A percentile compares a stretch with the other conserved stretches of the same genome.
Conservation (phyloP, 2,113 vertebrate species). For the Hydropotes inermis region DNA sequence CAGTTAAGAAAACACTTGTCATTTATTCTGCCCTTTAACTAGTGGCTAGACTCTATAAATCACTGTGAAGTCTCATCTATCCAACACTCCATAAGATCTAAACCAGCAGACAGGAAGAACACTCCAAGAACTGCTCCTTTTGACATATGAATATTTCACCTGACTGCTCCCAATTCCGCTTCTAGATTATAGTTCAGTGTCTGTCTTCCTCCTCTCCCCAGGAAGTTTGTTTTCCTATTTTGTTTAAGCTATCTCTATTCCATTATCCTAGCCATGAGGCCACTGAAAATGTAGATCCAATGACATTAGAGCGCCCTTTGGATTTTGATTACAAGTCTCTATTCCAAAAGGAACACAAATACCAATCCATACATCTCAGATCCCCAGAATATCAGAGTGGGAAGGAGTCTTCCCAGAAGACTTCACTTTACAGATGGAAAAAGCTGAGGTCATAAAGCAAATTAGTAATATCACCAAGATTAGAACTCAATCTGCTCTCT, state of each 20-base stretch:
- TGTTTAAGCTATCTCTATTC: not conserved
- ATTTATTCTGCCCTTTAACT: not conserved
- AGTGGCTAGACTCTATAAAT: not conserved
- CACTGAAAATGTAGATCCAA: not conserved
- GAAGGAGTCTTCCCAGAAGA: not conserved
- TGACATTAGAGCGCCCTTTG: not conserved
- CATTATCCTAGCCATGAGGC: not conserved
- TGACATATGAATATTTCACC: not conserved
- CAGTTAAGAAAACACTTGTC: not conserved
- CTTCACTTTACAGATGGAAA: slow-evolving; percentile 15
- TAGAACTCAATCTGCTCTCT: slow-evolving; percentile 30
- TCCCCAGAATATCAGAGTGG: not conserved
- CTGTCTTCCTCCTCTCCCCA: not conserved
- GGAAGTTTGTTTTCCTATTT: not conserved
- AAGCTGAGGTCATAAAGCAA: slow-evolving; percentile 27
- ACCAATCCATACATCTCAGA: not conserved
- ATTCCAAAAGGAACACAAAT: not conserved
- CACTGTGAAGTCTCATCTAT: not conserved
- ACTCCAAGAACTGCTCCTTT: not conserved
- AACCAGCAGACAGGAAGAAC: not conserved
- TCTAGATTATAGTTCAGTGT: not conserved
- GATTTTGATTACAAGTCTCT: not conserved
- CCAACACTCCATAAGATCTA: not conserved
- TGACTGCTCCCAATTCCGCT: not conserved
- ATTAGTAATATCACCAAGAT: slow-evolving; percentile 22